Conservation (phyloP, 1,140 invertebrate genomes). For the Lepidostoma basale region DNA sequence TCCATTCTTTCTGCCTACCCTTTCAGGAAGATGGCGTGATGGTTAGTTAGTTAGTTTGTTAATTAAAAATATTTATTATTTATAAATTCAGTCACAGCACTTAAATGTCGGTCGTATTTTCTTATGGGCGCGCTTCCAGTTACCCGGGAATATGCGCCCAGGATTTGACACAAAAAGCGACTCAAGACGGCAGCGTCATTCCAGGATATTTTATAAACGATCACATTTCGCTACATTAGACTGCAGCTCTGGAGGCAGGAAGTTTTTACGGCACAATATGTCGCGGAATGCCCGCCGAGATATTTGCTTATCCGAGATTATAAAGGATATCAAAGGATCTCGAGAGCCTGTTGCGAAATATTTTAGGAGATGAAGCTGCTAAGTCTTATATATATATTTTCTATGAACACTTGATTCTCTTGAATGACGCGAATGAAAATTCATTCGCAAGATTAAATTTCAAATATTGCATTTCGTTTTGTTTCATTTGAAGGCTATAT, state of each 20-base stretch:
- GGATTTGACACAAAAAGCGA: neutral
- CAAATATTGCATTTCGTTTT: too few species aligned
- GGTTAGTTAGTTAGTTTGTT: too few species aligned
- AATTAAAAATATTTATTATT: too few species aligned
- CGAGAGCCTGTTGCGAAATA: neutral
- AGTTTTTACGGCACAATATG: constrained; percentile 1
- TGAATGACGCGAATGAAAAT: too few species aligned
- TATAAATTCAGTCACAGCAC: neutral
- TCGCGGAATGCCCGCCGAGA: neutral
- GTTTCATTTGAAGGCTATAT: too few species aligned
- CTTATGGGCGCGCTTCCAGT: neutral
- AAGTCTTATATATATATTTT: too few species aligned
- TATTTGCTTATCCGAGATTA: constrained; percentile 14
- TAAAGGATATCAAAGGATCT: constrained; percentile 7
- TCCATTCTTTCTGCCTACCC: too few species aligned
- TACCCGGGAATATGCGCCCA: neutral
- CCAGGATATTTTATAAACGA: neutral
- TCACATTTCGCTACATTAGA: constrained; percentile 8
- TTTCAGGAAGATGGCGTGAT: too few species aligned
- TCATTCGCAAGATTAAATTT: too few species aligned
- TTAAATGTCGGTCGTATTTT: neutral
- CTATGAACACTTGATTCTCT: too few species aligned
- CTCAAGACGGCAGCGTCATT: constrained; percentile 4
- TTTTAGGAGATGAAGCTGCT: too few species aligned
- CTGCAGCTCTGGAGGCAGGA: neutral